Percentiles rank a stretch among this genome's conserved stretches.
Conservation (phyloP, 2,888 invertebrate species). For the Lymantria dispar region DNA sequence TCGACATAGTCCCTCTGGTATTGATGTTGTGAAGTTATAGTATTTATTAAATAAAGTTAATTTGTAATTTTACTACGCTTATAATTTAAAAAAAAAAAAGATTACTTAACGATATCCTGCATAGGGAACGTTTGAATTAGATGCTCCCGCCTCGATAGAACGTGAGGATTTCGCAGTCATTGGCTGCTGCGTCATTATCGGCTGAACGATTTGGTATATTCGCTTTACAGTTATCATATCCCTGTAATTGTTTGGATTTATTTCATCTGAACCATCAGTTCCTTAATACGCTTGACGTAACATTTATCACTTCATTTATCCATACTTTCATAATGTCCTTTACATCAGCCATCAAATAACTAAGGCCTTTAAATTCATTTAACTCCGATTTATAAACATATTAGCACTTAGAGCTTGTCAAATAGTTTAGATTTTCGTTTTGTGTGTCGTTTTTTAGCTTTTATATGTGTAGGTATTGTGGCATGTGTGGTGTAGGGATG, state of each 20-base stretch:
- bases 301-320: constrained; percentile 45
- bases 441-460: constrained; percentile 47
- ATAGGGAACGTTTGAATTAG: constrained; percentile 72
- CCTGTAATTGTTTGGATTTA: constrained; percentile 38
- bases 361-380: constrained; percentile 50
- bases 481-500: constrained; percentile 64
- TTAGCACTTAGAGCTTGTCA: constrained; percentile 63
- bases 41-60: constrained; percentile 51
- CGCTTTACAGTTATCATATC: constrained; percentile 50
- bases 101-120: constrained; percentile 59
- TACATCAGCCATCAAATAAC: constrained; percentile 46
- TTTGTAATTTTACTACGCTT: constrained; percentile 64
- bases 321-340: constrained; percentile 46
- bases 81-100: constrained; percentile 34
- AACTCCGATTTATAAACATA: constrained; percentile 35
- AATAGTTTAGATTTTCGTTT: constrained; percentile 47
- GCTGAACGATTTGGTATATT: constrained; percentile 66
- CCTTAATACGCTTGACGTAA: constrained; percentile 53
- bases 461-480: constrained; percentile 42
- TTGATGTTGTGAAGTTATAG: constrained; percentile 78
- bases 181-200: constrained; percentile 62
- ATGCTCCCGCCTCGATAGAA: constrained; percentile 75
- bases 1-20: constrained; percentile 75
- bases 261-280: constrained; percentile 29
- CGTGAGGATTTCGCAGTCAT: constrained; percentile 66